Conservation (phyloP, 2,888 invertebrate genomes). For the Byasa hedistus region DNA sequence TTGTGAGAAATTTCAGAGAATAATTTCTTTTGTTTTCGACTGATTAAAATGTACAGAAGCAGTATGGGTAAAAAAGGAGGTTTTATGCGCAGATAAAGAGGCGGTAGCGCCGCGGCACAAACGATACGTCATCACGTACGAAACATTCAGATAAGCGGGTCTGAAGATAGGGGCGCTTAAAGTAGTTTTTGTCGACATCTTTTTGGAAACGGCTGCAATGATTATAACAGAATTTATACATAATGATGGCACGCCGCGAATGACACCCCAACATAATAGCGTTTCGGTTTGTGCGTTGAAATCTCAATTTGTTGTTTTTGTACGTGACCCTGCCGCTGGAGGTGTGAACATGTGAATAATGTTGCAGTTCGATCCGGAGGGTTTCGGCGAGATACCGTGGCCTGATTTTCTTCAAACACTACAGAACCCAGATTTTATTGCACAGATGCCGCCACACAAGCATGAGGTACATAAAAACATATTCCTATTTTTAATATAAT, state of each 20-base stretch:
- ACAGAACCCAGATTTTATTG: conserved; percentile 86
- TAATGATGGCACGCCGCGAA: conserved; percentile 56
- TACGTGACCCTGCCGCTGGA: conserved; percentile 49
- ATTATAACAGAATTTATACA: conserved; percentile 52
- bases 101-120: conserved; percentile 67
- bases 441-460: conserved; percentile 87
- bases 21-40: conserved; percentile 53
- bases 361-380: conserved; percentile 92
- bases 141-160: conserved; percentile 64
- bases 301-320: conserved; percentile 50
- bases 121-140: conserved; percentile 64
- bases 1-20: conserved; percentile 70
- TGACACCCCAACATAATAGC: conserved; percentile 55
- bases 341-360: conserved; percentile 39
- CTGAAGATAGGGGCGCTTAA: conserved; percentile 64
- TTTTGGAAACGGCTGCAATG: conserved; percentile 63
- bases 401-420: conserved; percentile 89
- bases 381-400: conserved; percentile 95
- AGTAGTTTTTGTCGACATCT: conserved; percentile 61
- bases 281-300: conserved; percentile 53
- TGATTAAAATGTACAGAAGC: conserved; percentile 78
- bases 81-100: conserved; percentile 64
- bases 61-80: conserved; percentile 50
- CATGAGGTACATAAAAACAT: conserved; percentile 77
- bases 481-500: not conserved